phyloP scores from a whole-genome alignment of 92 coral and sea anemone genomes.

The Porites lobata region DNA sequence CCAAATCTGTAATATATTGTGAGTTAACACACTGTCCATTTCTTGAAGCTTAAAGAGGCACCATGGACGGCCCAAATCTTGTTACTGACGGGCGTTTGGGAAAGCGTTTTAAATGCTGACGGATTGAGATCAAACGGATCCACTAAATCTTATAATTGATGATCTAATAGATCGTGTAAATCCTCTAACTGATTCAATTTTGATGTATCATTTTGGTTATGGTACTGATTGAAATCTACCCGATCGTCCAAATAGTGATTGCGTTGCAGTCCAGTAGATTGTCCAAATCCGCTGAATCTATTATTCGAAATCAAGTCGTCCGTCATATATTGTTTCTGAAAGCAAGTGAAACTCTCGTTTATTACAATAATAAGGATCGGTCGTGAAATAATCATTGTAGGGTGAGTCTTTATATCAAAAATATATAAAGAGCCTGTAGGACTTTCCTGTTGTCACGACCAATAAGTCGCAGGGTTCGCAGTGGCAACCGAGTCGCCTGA shows the following conservation, averaged over 20 bases:
- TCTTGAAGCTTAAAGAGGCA: neutral
- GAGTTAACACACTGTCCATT: neutral
- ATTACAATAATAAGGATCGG: too few species aligned
- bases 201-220: neutral
- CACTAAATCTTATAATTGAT: neutral
- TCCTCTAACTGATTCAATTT: neutral
- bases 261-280: neutral
- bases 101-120: neutral
- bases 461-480: too few species aligned
- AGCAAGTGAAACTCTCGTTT: too few species aligned
- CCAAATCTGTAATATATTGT: neutral
- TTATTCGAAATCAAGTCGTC: too few species aligned
- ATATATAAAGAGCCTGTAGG: too few species aligned
- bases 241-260: constrained; percentile 10
- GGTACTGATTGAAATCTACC: neutral
- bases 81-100: neutral
- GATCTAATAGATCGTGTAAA: neutral
- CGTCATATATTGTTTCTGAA: too few species aligned
- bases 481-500: too few species aligned
- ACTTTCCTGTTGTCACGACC: too few species aligned
- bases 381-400: too few species aligned
- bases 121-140: neutral
- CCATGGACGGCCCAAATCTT: neutral
- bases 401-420: too few species aligned
- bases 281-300: neutral